Evolutionary conservation across 2,797 vertebrate species (phyloP), one percentile per base, ranked within the genome.

Genomic region (Sylvia borin): DNA sequence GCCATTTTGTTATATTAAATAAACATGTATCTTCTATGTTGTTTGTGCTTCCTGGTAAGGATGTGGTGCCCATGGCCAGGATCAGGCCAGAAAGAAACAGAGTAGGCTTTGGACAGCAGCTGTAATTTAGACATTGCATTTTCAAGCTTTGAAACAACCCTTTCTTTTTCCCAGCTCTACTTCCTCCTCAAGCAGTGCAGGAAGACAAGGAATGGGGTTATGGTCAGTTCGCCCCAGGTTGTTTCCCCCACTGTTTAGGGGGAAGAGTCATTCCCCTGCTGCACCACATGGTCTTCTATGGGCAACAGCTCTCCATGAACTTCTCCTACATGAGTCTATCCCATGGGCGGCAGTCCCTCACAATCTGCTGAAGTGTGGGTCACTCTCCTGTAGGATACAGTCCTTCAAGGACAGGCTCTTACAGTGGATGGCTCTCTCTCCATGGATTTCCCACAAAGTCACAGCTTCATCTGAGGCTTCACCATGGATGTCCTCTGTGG

Each of bases 271-370:
- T 51, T 43, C 14, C 32, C 17, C 22, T 75, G 21, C 10, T 32
- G 20, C 32, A 10, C 17, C 18, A 29, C 4, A 8, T 22, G 3
- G 10, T 18, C 15, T 51, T 67, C n/a, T 8, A 43, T 10, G 15
- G 10, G 27, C 7, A 8, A 36, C 7, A 43, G 12, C 11, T 51
- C 18, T 38, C 22, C 32, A 16, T 22, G 15, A 60, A 9, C 7
- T 10, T 66, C 6, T 67, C 4, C 10, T 11, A 9, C 5, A 0
- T 7, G 18, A 51, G 12, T 32, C 38, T 12, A 22, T 58, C 12
- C 2, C 3, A 15, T 0, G 2, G 36, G 14, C 26, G 27, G 7
- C 45, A n/a, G 10, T 16, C 15, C 7, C 15, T 15, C 38, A 24
- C 27, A 51, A 27, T 38, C 11, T 36, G 14, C 17, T 18, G 14